Base-by-base conservation (phyloP, 2,797 vertebrate species). In the Pampus argenteus region DNA sequence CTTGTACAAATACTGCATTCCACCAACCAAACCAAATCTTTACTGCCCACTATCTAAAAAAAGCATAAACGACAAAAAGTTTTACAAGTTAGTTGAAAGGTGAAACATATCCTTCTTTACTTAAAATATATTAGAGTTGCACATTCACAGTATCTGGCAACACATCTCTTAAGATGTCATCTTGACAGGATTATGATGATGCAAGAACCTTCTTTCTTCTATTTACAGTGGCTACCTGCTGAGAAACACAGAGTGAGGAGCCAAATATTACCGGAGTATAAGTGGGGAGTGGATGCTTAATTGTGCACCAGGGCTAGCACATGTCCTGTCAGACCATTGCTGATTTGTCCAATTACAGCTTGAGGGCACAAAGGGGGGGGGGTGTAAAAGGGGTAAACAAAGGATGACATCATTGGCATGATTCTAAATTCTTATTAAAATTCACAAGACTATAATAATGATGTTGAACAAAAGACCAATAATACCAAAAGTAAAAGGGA, bases 311-410 rank as follows among this genome's bases (percentile, higher is more conserved):
- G 56, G 73, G 79, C 50, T 23, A 83, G 81, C 34, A 68, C 90
- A 85, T 88, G 77, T 88, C 85, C 90, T 83, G 86, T 89, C 79
- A 90, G 76, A 75, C 71, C 72, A 82, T 74, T 69, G 71, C 71
- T 66, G 80, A 92, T 91, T 82, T 92, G 91, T 93, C 71, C 74
- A 78, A 79, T 87, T 89, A 82, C 83, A 84, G 83, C 75, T 71
- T 72, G 81, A 76, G 80, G 66, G 72, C 69, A 81, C 42, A 38
- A 57, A 57, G 63, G 65, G 47, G 62, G 48, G 68, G 28, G 68
- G 81, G 80, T n/a, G n/a, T n/a, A n/a, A n/a, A 90, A 77, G 76
- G 85, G 80, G 45, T 56, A 63, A 84, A 88, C 85, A 86, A 84
- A 88, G 60, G 79, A 80, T 90, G 89, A 92, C 85, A 91, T 91